Evolutionary conservation across 92 coral and sea anemone genomes (phyloP).

Genomic region (Meandrina meandrites): DNA sequence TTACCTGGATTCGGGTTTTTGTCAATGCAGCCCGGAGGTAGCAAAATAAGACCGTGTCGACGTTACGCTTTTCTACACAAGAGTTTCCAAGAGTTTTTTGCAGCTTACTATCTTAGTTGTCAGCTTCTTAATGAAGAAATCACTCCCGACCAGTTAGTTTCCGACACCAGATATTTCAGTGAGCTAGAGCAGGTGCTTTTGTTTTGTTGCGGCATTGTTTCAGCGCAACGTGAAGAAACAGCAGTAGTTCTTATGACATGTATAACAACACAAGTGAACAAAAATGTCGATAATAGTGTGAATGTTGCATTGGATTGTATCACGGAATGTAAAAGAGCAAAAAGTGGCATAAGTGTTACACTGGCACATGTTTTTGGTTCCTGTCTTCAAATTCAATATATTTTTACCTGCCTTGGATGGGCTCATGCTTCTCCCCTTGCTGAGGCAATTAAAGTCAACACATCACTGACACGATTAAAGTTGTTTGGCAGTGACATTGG

Average conservation of each 20-base stretch:
- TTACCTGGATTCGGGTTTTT: constrained; percentile 25
- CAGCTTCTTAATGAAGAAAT: background rate
- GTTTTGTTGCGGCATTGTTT: background rate
- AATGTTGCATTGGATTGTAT: background rate
- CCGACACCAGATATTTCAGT: background rate
- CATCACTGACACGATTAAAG: background rate
- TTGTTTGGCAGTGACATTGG: no score
- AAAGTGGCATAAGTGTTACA: background rate
- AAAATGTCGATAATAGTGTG: background rate
- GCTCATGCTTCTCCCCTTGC: no score
- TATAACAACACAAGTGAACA: background rate
- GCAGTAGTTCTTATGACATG: background rate
- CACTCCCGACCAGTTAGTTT: background rate
- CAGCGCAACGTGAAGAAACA: background rate
- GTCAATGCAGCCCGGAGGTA: no score
- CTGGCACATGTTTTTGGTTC: background rate
- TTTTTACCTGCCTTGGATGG: no score
- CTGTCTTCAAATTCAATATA: background rate
- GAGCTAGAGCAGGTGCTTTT: background rate
- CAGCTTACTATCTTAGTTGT: constrained; percentile 35
- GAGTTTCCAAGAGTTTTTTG: constrained; percentile 49
- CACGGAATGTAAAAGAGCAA: background rate
- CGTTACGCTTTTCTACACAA: no score
- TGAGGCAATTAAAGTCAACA: no score
- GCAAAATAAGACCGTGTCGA: constrained; percentile 33